Percentiles rank a stretch among this genome's conserved stretches.
phyloP scores from a whole-genome alignment of 2,113 vertebrate species.

The Gila orcuttii region DNA sequence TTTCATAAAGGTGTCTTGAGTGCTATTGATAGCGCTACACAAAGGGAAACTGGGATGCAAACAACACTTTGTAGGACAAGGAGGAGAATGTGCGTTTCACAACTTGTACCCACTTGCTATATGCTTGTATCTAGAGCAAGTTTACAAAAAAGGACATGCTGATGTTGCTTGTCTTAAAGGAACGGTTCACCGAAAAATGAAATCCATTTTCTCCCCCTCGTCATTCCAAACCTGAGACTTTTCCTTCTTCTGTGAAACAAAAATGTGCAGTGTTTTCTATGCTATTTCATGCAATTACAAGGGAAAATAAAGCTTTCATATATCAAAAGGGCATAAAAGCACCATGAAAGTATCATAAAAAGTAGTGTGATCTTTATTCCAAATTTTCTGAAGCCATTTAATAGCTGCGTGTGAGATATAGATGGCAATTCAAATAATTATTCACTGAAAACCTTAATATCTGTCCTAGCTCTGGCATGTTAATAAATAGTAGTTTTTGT shows the following conservation, averaged over 20 bases:
- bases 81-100: constrained; percentile 10
- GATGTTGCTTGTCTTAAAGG: background rate
- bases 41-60: constrained; percentile 39
- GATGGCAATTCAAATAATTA: background rate
- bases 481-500: too few relatives aligned
- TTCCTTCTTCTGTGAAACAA: background rate
- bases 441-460: background rate
- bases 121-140: constrained; percentile 25
- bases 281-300: background rate
- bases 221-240: background rate
- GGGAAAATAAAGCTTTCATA: background rate
- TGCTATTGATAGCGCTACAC: constrained; percentile 45
- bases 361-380: background rate
- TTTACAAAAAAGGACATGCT: background rate
- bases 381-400: background rate
- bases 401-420: background rate
- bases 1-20: constrained; percentile 19
- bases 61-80: constrained; percentile 22
- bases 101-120: constrained; percentile 20
- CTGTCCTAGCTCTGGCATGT: too few relatives aligned
- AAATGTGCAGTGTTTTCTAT: background rate
- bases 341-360: background rate
- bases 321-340: constrained; percentile 4
- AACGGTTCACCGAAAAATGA: background rate
- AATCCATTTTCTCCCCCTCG: background rate